These are phyloP conservation scores for Dipodomys merriami DNA, from an alignment of 2,113 vertebrate species.

Conservation along the genomic window DNA sequence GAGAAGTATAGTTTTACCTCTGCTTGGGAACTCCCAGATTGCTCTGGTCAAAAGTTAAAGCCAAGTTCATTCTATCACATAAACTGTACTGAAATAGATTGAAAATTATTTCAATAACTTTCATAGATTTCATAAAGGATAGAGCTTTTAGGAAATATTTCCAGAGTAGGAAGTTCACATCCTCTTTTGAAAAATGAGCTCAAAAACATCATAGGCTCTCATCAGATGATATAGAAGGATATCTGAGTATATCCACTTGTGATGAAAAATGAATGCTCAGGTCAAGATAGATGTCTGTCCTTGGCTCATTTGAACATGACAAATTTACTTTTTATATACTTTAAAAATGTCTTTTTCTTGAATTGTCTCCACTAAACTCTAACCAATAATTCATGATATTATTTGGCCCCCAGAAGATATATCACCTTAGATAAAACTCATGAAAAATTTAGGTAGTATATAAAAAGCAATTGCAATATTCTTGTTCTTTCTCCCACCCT, in stretches of 20 bases:
- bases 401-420: constrained; percentile 29
- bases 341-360: constrained; percentile 66
- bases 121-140: constrained; percentile 30
- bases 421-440: constrained; percentile 58
- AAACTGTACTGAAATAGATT: constrained; percentile 45
- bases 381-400: constrained; percentile 58
- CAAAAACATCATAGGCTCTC: neutral
- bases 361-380: constrained; percentile 40
- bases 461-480: constrained; percentile 42
- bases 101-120: constrained; percentile 19
- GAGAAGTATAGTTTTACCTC: neutral
- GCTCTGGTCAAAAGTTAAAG: neutral
- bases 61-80: constrained; percentile 1
- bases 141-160: constrained; percentile 6
- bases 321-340: constrained; percentile 62
- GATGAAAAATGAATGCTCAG: constrained; percentile 54
- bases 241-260: neutral
- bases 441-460: constrained; percentile 47
- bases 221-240: neutral
- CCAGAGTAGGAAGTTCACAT: neutral
- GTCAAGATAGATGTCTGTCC: constrained; percentile 57
- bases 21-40: neutral
- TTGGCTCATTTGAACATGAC: constrained; percentile 50
- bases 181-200: constrained; percentile 38
- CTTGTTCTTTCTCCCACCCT: neutral